These are phyloP conservation scores for Montipora capitata DNA, from an alignment of 92 coral and sea anemone genomes.

Conservation along the genomic window DNA sequence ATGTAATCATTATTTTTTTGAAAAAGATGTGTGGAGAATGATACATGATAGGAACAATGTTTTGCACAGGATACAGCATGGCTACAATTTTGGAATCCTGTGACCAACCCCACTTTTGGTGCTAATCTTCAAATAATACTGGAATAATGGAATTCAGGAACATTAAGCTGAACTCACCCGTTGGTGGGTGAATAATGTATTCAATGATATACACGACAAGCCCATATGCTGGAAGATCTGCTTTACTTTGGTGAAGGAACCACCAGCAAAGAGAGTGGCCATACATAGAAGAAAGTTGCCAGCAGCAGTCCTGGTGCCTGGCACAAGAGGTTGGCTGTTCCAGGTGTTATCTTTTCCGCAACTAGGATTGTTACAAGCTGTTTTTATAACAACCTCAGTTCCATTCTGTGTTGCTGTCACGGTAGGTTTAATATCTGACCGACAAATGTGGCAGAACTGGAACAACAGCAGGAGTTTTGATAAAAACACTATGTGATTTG, in stretches of 20 bases:
- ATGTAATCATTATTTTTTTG: background rate
- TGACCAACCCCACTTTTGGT: background rate
- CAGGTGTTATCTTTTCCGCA: constrained; percentile 56
- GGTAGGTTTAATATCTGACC: constrained; percentile 26
- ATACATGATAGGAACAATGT: background rate
- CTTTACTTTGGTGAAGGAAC: constrained; percentile 50
- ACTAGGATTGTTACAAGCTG: constrained; percentile 58
- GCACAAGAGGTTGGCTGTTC: constrained; percentile 73
- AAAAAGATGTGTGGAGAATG: background rate
- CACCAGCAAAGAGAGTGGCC: constrained; percentile 71
- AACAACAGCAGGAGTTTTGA: constrained; percentile 64
- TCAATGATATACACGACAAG: constrained; percentile 56
- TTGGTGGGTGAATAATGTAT: constrained; percentile 65
- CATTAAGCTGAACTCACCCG: constrained; percentile 39
- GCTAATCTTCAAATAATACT: background rate
- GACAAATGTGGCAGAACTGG: constrained; percentile 68
- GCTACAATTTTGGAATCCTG: background rate
- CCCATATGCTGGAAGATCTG: constrained; percentile 67
- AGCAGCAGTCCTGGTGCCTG: constrained; percentile 69
- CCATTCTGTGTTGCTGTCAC: constrained; percentile 43
- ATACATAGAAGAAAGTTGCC: constrained; percentile 75
- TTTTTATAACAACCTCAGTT: constrained; percentile 61
- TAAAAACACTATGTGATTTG: constrained; percentile 73
- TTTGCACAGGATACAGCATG: background rate
- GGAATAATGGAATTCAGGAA: background rate